Conservation (phyloP, 2,797 vertebrate species). For the Anolis apletophallus region DNA sequence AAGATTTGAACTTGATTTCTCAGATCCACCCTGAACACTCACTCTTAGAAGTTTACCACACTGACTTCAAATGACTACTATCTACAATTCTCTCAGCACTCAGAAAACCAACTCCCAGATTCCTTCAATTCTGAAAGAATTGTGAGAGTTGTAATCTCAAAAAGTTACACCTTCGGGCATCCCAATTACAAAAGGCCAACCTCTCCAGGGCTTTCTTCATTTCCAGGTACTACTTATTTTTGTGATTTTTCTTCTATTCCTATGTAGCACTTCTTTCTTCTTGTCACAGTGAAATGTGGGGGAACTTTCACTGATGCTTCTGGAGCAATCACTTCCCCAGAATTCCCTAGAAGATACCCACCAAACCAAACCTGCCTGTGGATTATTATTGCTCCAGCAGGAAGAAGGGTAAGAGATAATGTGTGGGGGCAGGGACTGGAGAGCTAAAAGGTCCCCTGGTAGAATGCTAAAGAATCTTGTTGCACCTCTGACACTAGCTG, state of each 20-base stretch:
- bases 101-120: too few relatives aligned
- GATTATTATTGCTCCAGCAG: constrained; percentile 68
- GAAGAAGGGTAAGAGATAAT: constrained; percentile 60
- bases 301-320: constrained; percentile 59
- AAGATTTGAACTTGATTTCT: background rate
- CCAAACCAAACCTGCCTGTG: constrained; percentile 68
- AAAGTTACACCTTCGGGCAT: background rate
- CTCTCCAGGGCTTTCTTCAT: constrained; percentile 6
- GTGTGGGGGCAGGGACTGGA: too few relatives aligned
- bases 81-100: background rate
- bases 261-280: constrained; percentile 22
- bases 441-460: too few relatives aligned
- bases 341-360: constrained; percentile 70
- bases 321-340: constrained; percentile 70
- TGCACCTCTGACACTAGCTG: too few relatives aligned
- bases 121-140: too few relatives aligned
- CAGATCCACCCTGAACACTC: background rate
- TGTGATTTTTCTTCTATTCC: constrained; percentile 7
- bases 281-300: constrained; percentile 72
- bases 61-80: background rate
- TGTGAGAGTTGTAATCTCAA: too few relatives aligned
- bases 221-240: background rate
- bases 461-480: too few relatives aligned
- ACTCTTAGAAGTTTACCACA: background rate
- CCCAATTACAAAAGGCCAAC: background rate